Percentiles rank a stretch among this genome's conserved stretches.
Conservation (phyloP, 2,113 vertebrate genomes). For the Petrocephalus microphthalmus region DNA sequence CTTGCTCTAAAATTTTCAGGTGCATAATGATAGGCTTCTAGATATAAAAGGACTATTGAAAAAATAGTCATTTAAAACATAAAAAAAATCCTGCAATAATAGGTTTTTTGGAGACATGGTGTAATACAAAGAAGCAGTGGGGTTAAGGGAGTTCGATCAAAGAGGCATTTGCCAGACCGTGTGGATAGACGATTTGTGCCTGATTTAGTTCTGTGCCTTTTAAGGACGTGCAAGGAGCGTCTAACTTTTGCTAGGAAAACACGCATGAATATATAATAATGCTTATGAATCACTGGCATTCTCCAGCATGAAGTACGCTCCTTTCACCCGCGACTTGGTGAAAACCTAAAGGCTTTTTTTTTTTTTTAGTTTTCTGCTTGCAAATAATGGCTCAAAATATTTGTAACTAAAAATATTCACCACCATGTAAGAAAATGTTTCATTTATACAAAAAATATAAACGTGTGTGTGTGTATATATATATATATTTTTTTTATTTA, state of each 20-base stretch:
- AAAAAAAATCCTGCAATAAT: not conserved
- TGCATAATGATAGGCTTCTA: not conserved
- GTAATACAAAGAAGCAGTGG: not conserved
- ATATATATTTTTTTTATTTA: not conserved
- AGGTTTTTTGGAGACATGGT: not conserved
- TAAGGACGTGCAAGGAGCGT: not conserved
- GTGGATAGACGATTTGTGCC: not conserved
- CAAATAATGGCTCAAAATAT: not conserved
- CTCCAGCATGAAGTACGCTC: not conserved
- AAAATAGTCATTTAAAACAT: not conserved
- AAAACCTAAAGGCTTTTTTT: not conserved
- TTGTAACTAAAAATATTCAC: not conserved
- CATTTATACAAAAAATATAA: not conserved
- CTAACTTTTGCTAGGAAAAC: not conserved
- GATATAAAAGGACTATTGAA: not conserved
- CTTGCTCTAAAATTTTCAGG: not conserved
- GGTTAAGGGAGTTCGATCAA: not conserved
- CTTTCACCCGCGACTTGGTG: not conserved
- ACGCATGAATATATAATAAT: constrained; percentile 4
- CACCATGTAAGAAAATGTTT: not conserved
- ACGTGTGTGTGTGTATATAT: not conserved
- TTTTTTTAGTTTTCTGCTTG: not conserved
- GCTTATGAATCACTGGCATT: not conserved
- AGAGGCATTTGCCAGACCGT: not conserved
- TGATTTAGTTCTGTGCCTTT: not conserved